These are phyloP conservation scores for Dendrolimus punctatus DNA, from an alignment of 1,140 invertebrate species.

Conservation along the genomic window DNA sequence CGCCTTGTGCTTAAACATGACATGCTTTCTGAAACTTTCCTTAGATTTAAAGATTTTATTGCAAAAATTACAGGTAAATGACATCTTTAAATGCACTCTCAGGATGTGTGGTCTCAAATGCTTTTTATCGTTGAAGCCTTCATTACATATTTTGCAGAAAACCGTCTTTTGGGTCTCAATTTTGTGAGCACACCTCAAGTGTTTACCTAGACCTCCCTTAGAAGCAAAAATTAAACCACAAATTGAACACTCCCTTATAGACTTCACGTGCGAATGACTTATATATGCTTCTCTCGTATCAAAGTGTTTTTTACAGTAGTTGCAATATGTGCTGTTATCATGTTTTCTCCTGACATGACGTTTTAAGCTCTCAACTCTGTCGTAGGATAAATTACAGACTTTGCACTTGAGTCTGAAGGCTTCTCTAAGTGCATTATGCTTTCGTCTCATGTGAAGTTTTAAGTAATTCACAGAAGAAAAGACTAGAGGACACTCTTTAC, in stretches of 20 bases:
- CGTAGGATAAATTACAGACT: constrained; percentile 56
- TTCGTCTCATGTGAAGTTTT: constrained; percentile 59
- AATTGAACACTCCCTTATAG: constrained; percentile 44
- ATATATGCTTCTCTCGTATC: constrained; percentile 44
- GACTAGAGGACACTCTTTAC: constrained; percentile 49
- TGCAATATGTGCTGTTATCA: constrained; percentile 43
- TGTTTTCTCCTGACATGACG: constrained; percentile 57
- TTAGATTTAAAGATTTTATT: constrained; percentile 56
- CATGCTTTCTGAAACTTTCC: constrained; percentile 53
- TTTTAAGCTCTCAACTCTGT: constrained; percentile 59
- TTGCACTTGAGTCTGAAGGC: constrained; percentile 54
- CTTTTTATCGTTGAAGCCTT: constrained; percentile 51
- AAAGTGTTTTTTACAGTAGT: constrained; percentile 56
- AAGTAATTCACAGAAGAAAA: constrained; percentile 52
- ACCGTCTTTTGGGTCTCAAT: constrained; percentile 47
- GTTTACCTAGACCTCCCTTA: constrained; percentile 47
- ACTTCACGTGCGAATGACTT: constrained; percentile 49
- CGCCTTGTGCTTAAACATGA: constrained; percentile 41
- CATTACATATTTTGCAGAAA: constrained; percentile 49
- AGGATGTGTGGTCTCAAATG: constrained; percentile 54
- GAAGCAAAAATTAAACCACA: constrained; percentile 59
- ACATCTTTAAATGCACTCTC: constrained; percentile 57
- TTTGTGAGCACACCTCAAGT: constrained; percentile 54
- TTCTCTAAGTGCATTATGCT: constrained; percentile 54
- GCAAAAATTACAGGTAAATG: constrained; percentile 51